Base-by-base conservation (phyloP, 2,888 invertebrate genomes). In the Nymphalis polychloros region DNA sequence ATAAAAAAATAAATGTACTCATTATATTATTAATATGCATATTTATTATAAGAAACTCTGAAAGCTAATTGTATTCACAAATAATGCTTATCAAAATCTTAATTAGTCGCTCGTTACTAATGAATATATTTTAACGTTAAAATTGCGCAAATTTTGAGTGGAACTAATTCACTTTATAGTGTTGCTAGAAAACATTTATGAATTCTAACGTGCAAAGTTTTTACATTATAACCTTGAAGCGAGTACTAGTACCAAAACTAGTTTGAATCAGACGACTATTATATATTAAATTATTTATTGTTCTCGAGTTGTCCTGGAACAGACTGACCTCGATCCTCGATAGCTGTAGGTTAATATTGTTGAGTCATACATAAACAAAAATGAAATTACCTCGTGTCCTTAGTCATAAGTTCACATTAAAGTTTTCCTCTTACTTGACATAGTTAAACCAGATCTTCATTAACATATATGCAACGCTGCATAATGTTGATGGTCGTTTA, bases 381-480 rank as follows among this genome's bases (percentile, higher is more conserved):
- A 68, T 68, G 20, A 63, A 48, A 63, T 65, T 60, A 61, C 27
- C 8, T 20, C 2, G 7, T 63, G 65, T 49, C 67, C 66, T 67
- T 41, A 55, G 66, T 49, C 17, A 61, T 64, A 69, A 66, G 64
- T 68, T 68, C 53, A 57, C 63, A 66, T 65, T 70, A 68, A 60
- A 59, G 68, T 71, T 73, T 73, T 69, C 69, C 71, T 68, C 69
- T 71, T 55, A 68, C 63, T 71, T 68, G 73, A 64, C 73, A 68
- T 35, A 57, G 61, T 71, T 73, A 47, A 52, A n/a, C 35, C 19
- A 47, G 59, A 64, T 57, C n/a, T 20, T 46, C 41, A 66, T 71
- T 71, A 63, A 31, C 63, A 69, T 71, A 64, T 64, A n/a, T 73
- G 73, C 72, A 72, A 77, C 75, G 72, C 68, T 73, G 67, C 59